Conservation (phyloP, 2,113 vertebrate species). For the Castor canadensis region DNA sequence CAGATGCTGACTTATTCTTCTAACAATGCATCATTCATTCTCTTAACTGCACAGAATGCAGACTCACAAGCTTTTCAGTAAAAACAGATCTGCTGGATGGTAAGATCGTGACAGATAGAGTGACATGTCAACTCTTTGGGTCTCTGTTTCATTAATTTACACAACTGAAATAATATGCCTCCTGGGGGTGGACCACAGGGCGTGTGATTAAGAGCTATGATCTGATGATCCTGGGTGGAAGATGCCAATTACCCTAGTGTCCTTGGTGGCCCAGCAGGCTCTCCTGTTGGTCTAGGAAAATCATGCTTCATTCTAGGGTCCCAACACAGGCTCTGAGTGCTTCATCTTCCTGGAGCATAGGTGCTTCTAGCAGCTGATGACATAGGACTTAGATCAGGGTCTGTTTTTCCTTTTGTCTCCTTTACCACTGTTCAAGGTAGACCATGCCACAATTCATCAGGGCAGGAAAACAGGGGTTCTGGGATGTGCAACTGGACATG, state of each 20-base stretch:
- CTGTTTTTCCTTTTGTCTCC: not conserved
- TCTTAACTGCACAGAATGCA: slow-evolving; percentile 43
- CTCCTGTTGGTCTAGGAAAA: not conserved
- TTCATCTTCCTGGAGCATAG: not conserved
- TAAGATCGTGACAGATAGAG: slow-evolving; percentile 36
- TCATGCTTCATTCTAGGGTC: not conserved
- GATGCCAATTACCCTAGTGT: not conserved
- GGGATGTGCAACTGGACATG: not conserved
- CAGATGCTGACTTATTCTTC: slow-evolving; percentile 61
- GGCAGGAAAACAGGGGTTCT: not conserved
- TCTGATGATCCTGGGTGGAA: not conserved
- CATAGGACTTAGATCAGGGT: accelerated
- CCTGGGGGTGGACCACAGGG: not conserved
- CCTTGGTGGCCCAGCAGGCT: not conserved
- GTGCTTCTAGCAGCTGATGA: not conserved
- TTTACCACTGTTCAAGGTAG: not conserved
- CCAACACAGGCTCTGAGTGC: not conserved
- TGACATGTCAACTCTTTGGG: slow-evolving; percentile 38
- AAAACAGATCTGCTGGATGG: slow-evolving; percentile 58
- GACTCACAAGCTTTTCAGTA: slow-evolving; percentile 41
- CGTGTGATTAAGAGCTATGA: not conserved
- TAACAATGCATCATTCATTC: slow-evolving; percentile 65
- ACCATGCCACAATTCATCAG: not conserved
- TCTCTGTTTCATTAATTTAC: slow-evolving; percentile 18
- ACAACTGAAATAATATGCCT: not conserved